Evolutionary conservation across 2,797 vertebrate species (phyloP).

Genomic region (Micrastur ruficollis): DNA sequence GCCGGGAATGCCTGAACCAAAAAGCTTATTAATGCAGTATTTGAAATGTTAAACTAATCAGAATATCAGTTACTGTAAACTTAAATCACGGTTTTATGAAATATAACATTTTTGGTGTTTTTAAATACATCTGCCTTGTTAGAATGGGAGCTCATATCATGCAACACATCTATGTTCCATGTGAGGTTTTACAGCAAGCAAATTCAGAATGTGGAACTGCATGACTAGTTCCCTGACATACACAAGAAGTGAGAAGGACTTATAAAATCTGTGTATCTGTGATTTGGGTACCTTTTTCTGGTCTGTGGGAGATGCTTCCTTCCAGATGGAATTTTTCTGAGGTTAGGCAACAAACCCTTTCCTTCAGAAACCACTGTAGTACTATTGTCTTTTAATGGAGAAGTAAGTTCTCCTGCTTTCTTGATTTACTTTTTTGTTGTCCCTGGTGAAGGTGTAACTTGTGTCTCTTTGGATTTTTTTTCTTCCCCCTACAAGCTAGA

Average conservation of each 20-base stretch:
- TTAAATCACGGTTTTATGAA: background rate
- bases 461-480: background rate
- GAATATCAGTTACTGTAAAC: constrained; percentile 42
- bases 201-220: background rate
- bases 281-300: background rate
- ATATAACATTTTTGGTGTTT: constrained; percentile 7
- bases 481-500: background rate
- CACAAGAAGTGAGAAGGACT: background rate
- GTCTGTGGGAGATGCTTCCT: background rate
- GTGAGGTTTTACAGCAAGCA: background rate
- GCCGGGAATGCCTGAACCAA: constrained; percentile 31
- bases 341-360: background rate
- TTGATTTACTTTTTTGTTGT: background rate
- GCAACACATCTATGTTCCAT: background rate
- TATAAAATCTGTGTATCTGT: background rate
- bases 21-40: constrained; percentile 55
- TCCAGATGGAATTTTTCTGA: background rate
- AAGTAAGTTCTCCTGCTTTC: background rate
- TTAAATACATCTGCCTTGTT: background rate
- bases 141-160: background rate
- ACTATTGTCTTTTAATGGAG: background rate
- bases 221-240: background rate
- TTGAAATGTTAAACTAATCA: constrained; percentile 35
- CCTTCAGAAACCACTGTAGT: background rate
- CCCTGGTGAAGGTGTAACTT: background rate